Evolutionary conservation across 2,797 vertebrate genomes (phyloP).

Genomic region (Echeneis naucrates): DNA sequence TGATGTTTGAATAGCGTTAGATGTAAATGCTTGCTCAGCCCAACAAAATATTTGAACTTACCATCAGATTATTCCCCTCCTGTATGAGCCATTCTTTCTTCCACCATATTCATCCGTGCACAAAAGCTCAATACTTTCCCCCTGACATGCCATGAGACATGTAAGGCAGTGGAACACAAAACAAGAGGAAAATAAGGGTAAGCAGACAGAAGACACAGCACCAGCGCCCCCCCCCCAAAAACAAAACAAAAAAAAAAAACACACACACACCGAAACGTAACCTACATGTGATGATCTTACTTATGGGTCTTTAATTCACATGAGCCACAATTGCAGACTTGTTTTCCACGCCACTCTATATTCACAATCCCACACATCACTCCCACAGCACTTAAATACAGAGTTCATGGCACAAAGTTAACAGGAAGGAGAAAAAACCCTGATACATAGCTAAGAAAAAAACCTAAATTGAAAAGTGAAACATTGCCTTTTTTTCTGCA

Average conservation of each 20-base stretch:
- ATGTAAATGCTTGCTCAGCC: constrained; percentile 15
- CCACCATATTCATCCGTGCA: not conserved
- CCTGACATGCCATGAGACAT: constrained; percentile 42
- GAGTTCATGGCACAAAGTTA: constrained; percentile 20
- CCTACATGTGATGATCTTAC: constrained; percentile 54
- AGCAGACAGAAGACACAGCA: constrained; percentile 21
- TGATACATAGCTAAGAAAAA: not conserved
- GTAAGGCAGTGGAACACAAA: constrained; percentile 58
- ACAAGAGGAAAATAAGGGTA: constrained; percentile 62
- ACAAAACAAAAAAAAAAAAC: constrained; percentile 26
- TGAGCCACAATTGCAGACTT: constrained; percentile 55
- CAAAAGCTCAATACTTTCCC: constrained; percentile 47
- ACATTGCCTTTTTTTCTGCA: not conserved
- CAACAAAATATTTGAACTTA: constrained; percentile 4
- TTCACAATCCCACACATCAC: constrained; percentile 57
- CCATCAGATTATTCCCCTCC: not conserved
- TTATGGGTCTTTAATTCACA: constrained; percentile 49
- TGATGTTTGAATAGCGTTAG: constrained; percentile 55
- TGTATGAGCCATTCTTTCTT: constrained; percentile 16
- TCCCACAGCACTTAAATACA: constrained; percentile 52
- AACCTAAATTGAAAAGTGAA: not conserved
- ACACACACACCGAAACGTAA: constrained; percentile 18
- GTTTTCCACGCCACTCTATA: constrained; percentile 46
- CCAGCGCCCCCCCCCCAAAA: too few relatives aligned
- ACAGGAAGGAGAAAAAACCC: not conserved